Conservation (phyloP, 2,797 vertebrate species). For the Pangasius djambal region DNA sequence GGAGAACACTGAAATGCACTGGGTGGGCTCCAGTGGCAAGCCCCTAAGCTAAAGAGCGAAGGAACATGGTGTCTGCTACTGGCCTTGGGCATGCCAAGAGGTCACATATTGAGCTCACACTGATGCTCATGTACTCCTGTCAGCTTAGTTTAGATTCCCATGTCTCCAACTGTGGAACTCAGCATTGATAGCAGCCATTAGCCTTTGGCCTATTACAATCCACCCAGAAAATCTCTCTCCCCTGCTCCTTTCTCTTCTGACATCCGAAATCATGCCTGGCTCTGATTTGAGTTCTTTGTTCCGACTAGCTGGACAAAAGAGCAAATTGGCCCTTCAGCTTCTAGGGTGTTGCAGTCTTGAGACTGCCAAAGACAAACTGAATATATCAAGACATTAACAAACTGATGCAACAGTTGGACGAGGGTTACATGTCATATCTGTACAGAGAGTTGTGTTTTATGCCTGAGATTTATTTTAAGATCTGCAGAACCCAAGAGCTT, state of each 20-base stretch:
- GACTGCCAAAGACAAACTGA: constrained; percentile 39
- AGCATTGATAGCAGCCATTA: constrained; percentile 40
- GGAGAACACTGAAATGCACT: not conserved
- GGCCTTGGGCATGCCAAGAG: constrained; percentile 52
- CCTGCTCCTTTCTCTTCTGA: not conserved
- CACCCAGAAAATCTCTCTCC: constrained; percentile 16
- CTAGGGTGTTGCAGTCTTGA: constrained; percentile 8
- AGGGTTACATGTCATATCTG: constrained; percentile 35
- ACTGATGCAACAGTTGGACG: constrained; percentile 47
- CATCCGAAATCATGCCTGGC: not conserved
- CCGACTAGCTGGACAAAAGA: constrained; percentile 21
- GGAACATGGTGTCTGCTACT: constrained; percentile 17
- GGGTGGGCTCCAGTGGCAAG: constrained; percentile 5
- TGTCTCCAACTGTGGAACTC: constrained; percentile 25
- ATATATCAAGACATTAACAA: constrained; percentile 43
- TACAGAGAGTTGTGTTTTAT: constrained; percentile 30
- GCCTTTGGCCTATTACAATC: constrained; percentile 44
- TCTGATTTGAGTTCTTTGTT: constrained; percentile 37
- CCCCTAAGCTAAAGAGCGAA: constrained; percentile 17
- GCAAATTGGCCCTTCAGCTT: constrained; percentile 17
- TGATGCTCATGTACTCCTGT: constrained; percentile 30
- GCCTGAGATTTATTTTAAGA: constrained; percentile 38
- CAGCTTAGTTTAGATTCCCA: constrained; percentile 45
- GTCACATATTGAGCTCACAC: constrained; percentile 43
- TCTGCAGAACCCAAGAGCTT: constrained; percentile 36